A percentile compares a stretch with the other conserved stretches of the same genome.
phyloP scores from a whole-genome alignment of 2,797 vertebrate genomes.

The Melopsittacus undulatus region DNA sequence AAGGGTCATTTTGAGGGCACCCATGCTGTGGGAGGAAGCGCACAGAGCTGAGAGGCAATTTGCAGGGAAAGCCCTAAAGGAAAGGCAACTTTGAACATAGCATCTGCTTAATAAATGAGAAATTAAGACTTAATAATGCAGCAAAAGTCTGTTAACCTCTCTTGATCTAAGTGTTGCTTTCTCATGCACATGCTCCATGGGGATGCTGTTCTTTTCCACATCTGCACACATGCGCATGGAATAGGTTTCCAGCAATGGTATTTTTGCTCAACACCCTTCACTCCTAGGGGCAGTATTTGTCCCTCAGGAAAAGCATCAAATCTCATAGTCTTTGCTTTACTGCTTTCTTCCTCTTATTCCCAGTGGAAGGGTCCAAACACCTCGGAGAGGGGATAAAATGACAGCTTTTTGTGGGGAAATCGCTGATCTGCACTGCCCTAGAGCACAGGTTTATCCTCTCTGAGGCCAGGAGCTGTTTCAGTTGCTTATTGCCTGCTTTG shows the following conservation, averaged over 20 bases:
- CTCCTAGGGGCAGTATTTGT: not conserved
- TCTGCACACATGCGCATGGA: not conserved
- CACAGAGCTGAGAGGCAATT: constrained; percentile 67
- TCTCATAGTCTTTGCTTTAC: not conserved
- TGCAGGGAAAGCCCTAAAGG: constrained; percentile 72
- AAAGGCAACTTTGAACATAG: constrained; percentile 67
- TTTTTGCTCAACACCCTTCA: not conserved
- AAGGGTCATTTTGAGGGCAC: constrained; percentile 16
- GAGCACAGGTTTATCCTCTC: not conserved
- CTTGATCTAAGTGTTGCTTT: constrained; percentile 66
- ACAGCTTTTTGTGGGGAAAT: not conserved
- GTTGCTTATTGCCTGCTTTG: rapidly evolving
- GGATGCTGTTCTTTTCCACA: constrained; percentile 33
- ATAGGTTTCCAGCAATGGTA: not conserved
- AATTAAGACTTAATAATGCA: constrained; percentile 80
- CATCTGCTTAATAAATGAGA: constrained; percentile 75
- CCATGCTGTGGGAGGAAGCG: not conserved
- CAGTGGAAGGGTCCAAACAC: not conserved
- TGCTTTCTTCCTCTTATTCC: not conserved
- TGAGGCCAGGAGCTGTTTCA: not conserved
- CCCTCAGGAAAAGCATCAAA: not conserved
- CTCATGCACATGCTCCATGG: constrained; percentile 25
- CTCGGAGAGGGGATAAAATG: not conserved
- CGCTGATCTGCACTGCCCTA: not conserved
- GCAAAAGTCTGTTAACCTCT: constrained; percentile 79